phyloP scores from a whole-genome alignment of 2,888 invertebrate species.

The Agonopterix alstromeriana region DNA sequence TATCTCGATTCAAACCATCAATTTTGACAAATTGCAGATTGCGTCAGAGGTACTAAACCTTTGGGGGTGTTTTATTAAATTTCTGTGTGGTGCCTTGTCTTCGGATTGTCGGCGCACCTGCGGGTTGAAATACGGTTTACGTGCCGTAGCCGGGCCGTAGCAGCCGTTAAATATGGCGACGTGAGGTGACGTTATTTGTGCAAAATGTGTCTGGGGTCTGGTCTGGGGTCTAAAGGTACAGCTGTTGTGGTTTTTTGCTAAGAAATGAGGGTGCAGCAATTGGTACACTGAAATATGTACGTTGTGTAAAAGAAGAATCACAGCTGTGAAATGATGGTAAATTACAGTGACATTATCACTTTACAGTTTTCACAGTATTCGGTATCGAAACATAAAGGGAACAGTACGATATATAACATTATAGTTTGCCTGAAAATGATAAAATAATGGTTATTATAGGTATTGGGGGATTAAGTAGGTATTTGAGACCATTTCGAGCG shows the following conservation, averaged over 20 bases:
- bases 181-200: not conserved
- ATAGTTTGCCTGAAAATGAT: too few relatives aligned
- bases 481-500: too few relatives aligned
- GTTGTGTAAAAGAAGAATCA: too few relatives aligned
- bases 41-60: conserved; percentile 11
- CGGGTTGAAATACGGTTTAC: conserved; percentile 54
- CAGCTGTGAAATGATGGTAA: too few relatives aligned
- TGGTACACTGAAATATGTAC: not conserved
- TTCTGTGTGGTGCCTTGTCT: conserved; percentile 50
- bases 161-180: not conserved
- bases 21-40: conserved; percentile 10
- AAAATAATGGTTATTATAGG: too few relatives aligned
- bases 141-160: conserved; percentile 23
- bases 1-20: conserved; percentile 7
- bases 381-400: too few relatives aligned
- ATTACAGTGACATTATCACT: too few relatives aligned
- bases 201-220: not conserved
- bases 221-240: not conserved
- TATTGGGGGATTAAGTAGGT: too few relatives aligned
- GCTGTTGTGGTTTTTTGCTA: not conserved
- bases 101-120: conserved; percentile 59
- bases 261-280: not conserved
- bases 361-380: too few relatives aligned
- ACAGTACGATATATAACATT: too few relatives aligned
- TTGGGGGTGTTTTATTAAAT: conserved; percentile 59